Evolutionary conservation across 2,888 invertebrate genomes (phyloP).

Genomic region (Ariolimax columbianus): DNA sequence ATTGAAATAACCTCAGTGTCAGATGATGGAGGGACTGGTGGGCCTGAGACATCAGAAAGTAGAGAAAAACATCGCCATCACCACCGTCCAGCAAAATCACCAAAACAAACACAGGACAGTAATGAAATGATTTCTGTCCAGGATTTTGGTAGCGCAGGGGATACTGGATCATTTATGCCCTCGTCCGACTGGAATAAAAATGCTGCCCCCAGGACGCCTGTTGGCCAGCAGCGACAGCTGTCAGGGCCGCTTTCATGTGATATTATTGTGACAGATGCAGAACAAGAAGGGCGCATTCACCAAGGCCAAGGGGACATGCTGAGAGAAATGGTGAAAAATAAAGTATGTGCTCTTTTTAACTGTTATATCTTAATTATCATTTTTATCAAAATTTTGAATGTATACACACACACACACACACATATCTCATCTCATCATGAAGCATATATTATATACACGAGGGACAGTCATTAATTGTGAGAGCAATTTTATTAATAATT

Average conservation of each 20-base stretch:
- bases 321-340: slow-evolving; percentile 94
- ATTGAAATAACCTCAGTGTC: slow-evolving; percentile 67
- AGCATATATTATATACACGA: too few relatives aligned
- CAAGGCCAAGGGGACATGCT: slow-evolving; percentile 88
- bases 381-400: too few relatives aligned
- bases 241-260: slow-evolving; percentile 63
- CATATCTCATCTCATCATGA: too few relatives aligned
- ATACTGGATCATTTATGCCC: slow-evolving; percentile 30
- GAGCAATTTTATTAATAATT: too few relatives aligned
- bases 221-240: slow-evolving; percentile 16
- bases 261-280: slow-evolving; percentile 68
- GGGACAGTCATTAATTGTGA: too few relatives aligned
- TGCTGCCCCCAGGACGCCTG: slow-evolving; percentile 17
- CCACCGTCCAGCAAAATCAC: slow-evolving; percentile 18
- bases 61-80: slow-evolving; percentile 23
- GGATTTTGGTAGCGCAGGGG: slow-evolving; percentile 35
- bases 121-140: background rate
- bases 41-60: background rate
- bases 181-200: slow-evolving; percentile 52
- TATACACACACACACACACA: too few relatives aligned
- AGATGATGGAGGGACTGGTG: slow-evolving; percentile 44
- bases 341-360: slow-evolving; percentile 78
- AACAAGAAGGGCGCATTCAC: slow-evolving; percentile 55
- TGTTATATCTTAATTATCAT: background rate
- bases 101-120: background rate